Base-by-base conservation (phyloP, 2,113 vertebrate species). In the Sus scrofa region DNA sequence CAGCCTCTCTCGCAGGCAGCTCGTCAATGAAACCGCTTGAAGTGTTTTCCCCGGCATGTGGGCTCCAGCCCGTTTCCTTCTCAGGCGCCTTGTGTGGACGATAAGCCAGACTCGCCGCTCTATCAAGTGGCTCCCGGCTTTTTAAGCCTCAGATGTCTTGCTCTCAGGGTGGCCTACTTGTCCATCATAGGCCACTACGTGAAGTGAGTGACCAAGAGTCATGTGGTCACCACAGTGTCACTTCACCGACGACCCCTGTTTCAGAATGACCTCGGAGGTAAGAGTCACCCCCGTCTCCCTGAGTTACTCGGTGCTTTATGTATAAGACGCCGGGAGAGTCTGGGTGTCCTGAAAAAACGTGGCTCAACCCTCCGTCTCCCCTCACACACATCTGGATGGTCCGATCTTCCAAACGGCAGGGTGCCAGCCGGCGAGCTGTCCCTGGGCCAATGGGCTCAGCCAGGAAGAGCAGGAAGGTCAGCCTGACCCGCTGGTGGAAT, bases 1-100 rank as follows among this genome's bases (percentile, higher is more conserved):
- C 85, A 75, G 50, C 9, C 13, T 73, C 88, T 83, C 91, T 89
- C 19, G 5, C 14, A 73, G 92, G 95, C 86, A 62, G 50, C 95
- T 87, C 71, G 90, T 97, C 95, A 68, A 65, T 62, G 39, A 94
- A 95, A 94, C 92, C 3, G 0, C 94, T 97, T 96, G 90, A 94
- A 94, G 60, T 82, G 94, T 96, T 79, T 90, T 77, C 93, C 88
- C 44, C 12, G 8, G 89, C 27, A 32, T 2, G 15, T 56, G 19
- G 34, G 16, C 54, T 83, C 79, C 60, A 75, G 71, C 92, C 58
- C 50, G 62, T 44, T 27, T 67, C 96, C 11, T 86, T 32, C 65
- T 94, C 27, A 52, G 82, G 58, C 0, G 3, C 34, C 74, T 84
- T 63, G 79, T 24, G 19, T 44, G 78, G 52, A 52, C 63, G 79